Evolutionary conservation across 1,140 invertebrate genomes (phyloP).

Genomic region (Nebria ingens): DNA sequence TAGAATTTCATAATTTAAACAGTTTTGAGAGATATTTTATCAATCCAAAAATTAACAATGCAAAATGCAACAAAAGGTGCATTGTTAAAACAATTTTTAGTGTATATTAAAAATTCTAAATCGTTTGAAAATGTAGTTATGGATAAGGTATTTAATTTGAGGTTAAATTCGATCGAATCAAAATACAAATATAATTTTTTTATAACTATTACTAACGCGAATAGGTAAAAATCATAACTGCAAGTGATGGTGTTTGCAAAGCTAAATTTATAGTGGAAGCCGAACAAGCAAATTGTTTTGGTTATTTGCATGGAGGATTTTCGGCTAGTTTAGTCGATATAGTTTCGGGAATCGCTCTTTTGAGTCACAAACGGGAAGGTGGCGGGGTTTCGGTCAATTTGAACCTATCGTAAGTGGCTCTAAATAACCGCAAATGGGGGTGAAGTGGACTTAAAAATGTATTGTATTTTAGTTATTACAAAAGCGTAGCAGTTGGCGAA

Average conservation of each 20-base stretch:
- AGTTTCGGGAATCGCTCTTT: constrained; percentile 69
- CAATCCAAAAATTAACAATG: no score
- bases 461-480: constrained; percentile 36
- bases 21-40: no score
- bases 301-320: constrained; percentile 75
- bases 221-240: constrained; percentile 58
- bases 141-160: no score
- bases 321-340: constrained; percentile 72
- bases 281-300: constrained; percentile 65
- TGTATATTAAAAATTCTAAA: no score
- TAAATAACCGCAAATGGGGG: neutral
- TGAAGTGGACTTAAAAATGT: neutral
- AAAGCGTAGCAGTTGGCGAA: constrained; percentile 44
- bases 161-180: no score
- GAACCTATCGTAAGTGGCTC: constrained; percentile 54
- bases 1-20: no score
- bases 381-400: constrained; percentile 66
- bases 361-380: constrained; percentile 46
- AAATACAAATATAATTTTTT: no score
- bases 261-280: constrained; percentile 67
- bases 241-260: constrained; percentile 53
- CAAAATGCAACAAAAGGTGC: no score
- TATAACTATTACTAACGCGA: no score
- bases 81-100: no score
- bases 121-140: no score